Percentiles rank a stretch among this genome's conserved stretches.
These are phyloP conservation scores for Chiloscyllium plagiosum DNA, from an alignment of 2,113 vertebrate genomes.

Conservation along the genomic window DNA sequence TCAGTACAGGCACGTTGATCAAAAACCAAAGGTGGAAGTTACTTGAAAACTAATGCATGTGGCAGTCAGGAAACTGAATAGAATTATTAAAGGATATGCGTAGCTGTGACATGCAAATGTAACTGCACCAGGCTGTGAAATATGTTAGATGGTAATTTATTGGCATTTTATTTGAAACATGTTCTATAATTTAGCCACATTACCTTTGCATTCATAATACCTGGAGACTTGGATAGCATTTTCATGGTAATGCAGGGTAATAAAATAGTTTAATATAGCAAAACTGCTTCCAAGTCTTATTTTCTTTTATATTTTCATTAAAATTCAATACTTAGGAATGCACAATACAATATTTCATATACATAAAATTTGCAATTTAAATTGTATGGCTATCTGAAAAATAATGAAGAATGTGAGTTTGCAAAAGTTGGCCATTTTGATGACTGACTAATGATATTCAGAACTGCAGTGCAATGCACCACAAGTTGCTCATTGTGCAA, in stretches of 20 bases:
- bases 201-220: background rate
- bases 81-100: background rate
- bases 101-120: background rate
- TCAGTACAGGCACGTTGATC: background rate
- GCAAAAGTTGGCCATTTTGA: background rate
- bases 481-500: background rate
- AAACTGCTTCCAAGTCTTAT: constrained; percentile 7
- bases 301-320: constrained; percentile 5
- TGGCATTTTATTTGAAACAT: background rate
- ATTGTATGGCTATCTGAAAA: background rate
- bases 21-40: background rate
- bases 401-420: background rate
- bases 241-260: background rate
- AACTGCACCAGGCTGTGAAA: background rate
- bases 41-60: background rate
- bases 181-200: background rate
- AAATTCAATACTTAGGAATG: background rate
- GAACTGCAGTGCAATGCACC: background rate
- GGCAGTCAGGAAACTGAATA: background rate
- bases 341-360: background rate
- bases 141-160: background rate
- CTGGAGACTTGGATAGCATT: background rate
- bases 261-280: background rate
- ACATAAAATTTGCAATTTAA: background rate
- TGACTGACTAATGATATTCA: background rate